Conservation (phyloP, 2,113 vertebrate species). For the Stegostoma tigrinum region DNA sequence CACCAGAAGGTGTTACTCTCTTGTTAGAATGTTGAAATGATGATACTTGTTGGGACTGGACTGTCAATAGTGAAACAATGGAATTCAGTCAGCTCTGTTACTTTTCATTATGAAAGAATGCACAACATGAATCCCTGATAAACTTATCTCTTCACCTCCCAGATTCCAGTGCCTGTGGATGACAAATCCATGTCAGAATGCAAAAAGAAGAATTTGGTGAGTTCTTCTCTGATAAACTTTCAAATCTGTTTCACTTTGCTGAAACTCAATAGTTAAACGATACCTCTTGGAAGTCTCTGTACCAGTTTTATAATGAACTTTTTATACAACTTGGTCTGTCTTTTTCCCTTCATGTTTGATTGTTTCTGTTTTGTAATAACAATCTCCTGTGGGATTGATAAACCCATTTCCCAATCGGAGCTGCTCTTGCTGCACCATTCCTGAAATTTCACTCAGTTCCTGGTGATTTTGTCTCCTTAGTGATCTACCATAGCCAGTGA, state of each 20-base stretch:
- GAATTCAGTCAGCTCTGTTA: neutral
- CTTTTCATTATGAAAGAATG: neutral
- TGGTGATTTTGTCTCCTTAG: neutral
- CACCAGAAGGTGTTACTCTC: neutral
- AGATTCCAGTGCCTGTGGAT: neutral
- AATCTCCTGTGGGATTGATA: too few relatives aligned
- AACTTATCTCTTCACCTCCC: neutral
- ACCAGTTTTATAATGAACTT: neutral
- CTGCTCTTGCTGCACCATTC: neutral
- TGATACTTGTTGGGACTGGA: neutral
- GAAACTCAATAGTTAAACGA: neutral
- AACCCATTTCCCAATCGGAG: too few relatives aligned
- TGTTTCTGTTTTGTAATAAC: too few relatives aligned
- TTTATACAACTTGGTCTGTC: neutral
- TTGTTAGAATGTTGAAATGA: neutral
- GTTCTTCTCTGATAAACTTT: neutral
- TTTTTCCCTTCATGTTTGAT: neutral
- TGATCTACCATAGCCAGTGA: neutral
- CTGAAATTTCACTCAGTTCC: neutral
- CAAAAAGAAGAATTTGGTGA: neutral
- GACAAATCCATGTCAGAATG: neutral
- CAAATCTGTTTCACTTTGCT: neutral
- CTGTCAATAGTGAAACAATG: neutral
- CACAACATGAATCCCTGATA: neutral
- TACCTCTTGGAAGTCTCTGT: neutral